Base-by-base conservation (phyloP, 2,888 invertebrate species). In the Drosophila picticornis region DNA sequence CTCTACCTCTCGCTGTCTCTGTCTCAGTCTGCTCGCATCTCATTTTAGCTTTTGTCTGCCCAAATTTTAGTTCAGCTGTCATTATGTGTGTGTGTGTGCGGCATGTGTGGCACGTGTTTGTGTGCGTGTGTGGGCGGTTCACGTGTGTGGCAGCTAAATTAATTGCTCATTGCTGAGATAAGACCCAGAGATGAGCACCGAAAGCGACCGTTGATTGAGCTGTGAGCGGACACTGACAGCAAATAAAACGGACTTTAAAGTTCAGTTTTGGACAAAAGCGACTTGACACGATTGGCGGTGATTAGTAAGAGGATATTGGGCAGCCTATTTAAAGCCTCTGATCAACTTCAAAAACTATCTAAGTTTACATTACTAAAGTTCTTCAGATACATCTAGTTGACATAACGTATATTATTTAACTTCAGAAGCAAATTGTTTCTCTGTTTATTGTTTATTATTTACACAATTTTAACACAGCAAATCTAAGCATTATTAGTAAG, bases 11-110 rank as follows among this genome's bases (percentile, higher is more conserved):
- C 40, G 29, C 36, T 0, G 2, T n/a, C 70, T 43, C 34, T 38
- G 48, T 52, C 34, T 22, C 48, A 36, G 9, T 25, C 4, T 16
- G 25, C 48, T 31, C 48, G 38, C 46, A 65, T 72, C 72, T 79
- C 79, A 81, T 86, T 88, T 86, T 46, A 64, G 78, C 65, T 70
- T 67, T 74, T 56, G 68, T 75, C 72, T 75, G 84, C 72, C 73
- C 72, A 64, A 74, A 78, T 80, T 77, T 80, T 66, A 72, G 72
- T 64, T 69, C 57, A 34, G 51, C 59, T 74, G 60, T 75, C 67
- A 56, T 60, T 65, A 43, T 64, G 43, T 36, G 27, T 40, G 52
- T 32, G 53, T 58, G 38, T 38, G 36, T 57, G 13, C 40, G 29
- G 46, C 9, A 9, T 13, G 48, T 60, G 48, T 16, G 27, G 25